Evolutionary conservation across 2,797 vertebrate genomes (phyloP).

Genomic region (Hirundo rustica): DNA sequence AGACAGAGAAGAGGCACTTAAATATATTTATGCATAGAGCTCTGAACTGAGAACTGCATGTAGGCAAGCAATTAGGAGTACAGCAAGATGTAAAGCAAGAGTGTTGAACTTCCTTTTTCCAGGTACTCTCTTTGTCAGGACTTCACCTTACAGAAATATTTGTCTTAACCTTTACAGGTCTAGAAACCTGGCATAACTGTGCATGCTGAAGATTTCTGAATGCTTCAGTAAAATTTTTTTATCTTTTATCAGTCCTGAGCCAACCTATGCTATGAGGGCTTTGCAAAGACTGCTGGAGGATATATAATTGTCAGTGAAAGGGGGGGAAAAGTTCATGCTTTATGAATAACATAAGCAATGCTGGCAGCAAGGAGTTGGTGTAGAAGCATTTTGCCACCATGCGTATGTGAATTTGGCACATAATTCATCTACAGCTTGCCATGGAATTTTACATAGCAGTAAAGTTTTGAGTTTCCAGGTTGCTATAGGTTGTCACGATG

Average conservation of each 20-base stretch:
- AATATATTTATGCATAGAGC: neutral
- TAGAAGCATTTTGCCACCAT: constrained; percentile 1
- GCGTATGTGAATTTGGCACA: neutral
- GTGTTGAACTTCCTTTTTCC: neutral
- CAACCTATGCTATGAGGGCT: neutral
- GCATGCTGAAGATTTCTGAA: neutral
- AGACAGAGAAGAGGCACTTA: neutral
- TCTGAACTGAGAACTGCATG: neutral
- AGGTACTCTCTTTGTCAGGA: neutral
- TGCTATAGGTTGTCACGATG: neutral
- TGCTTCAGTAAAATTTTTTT: neutral
- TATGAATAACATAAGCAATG: neutral
- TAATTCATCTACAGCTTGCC: neutral
- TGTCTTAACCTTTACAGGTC: neutral
- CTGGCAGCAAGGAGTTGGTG: neutral
- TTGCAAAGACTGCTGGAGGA: neutral
- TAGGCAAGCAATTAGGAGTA: neutral
- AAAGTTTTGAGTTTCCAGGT: neutral
- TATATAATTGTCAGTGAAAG: neutral
- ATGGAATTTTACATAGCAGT: neutral
- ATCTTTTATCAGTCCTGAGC: neutral
- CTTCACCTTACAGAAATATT: neutral
- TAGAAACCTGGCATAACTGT: neutral
- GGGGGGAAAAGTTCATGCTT: neutral
- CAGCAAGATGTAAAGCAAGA: neutral